Evolutionary conservation across 2,888 invertebrate genomes (phyloP).

Genomic region (Polyommatus iphigenia): DNA sequence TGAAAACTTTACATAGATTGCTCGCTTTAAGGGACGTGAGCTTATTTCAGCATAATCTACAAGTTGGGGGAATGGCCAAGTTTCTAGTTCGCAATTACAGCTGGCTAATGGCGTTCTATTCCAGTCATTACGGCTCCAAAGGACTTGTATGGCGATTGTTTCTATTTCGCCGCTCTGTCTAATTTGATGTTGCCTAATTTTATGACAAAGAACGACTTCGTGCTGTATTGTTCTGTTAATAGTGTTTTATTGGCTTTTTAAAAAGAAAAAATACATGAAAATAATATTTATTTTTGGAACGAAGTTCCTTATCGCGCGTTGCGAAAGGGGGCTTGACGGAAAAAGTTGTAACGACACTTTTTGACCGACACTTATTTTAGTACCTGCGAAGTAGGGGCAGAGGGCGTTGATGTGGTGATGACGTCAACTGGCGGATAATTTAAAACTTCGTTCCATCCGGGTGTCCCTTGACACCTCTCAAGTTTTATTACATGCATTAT

Average conservation of each 20-base stretch:
- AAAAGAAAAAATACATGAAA: no score
- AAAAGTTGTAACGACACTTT: no score
- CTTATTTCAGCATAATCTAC: conserved; percentile 40
- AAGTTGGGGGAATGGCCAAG: conserved; percentile 42
- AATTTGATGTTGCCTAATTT: conserved; percentile 35
- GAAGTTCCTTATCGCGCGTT: no score
- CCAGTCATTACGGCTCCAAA: conserved; percentile 42
- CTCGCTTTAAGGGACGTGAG: conserved; percentile 35
- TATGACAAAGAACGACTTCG: conserved; percentile 25
- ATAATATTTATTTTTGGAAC: no score
- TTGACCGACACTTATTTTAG: no score
- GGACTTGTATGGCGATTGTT: conserved; percentile 42
- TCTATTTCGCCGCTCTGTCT: conserved; percentile 38
- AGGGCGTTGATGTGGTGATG: no score
- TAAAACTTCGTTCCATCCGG: no score
- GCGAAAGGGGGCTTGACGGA: no score
- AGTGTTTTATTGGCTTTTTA: background rate
- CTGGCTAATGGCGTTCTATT: conserved; percentile 42
- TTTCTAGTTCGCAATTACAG: conserved; percentile 42
- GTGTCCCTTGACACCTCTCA: no score
- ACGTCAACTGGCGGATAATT: no score
- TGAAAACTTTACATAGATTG: conserved; percentile 33
- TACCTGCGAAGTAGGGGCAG: no score
- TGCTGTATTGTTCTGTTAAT: background rate
- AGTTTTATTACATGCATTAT: no score